These are phyloP conservation scores for Siniperca undulata DNA, from an alignment of 2,797 vertebrate species.

Conservation along the genomic window DNA sequence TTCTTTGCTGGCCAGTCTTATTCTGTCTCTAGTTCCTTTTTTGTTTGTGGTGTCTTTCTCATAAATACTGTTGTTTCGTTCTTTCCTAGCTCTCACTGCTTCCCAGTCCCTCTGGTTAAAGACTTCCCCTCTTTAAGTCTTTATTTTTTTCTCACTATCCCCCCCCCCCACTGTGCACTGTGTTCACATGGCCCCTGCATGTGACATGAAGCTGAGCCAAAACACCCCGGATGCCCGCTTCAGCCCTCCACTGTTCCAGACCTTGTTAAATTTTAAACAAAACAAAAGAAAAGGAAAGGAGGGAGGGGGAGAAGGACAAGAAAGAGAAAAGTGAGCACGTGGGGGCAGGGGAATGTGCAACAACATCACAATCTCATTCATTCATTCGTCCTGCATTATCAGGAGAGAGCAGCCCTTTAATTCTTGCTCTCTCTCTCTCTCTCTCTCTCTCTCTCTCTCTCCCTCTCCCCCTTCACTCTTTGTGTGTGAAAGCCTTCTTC, in stretches of 20 bases:
- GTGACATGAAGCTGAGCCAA: slow-evolving; percentile 84
- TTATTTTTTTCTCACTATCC: slow-evolving; percentile 33
- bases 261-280: slow-evolving; percentile 87
- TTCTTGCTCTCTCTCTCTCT: slow-evolving; percentile 34
- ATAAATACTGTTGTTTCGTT: slow-evolving; percentile 35
- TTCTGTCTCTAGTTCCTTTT: slow-evolving; percentile 36
- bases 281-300: slow-evolving; percentile 79
- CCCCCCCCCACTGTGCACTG: slow-evolving; percentile 67
- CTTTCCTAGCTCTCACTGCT: slow-evolving; percentile 29
- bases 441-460: neutral
- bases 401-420: slow-evolving; percentile 69
- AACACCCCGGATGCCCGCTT: slow-evolving; percentile 86
- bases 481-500: slow-evolving; percentile 53
- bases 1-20: neutral
- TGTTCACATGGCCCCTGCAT: slow-evolving; percentile 87
- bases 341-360: slow-evolving; percentile 78
- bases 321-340: slow-evolving; percentile 67
- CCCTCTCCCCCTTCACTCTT: slow-evolving; percentile 12
- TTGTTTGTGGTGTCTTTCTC: slow-evolving; percentile 20
- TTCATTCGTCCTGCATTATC: slow-evolving; percentile 70
- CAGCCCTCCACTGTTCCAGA: slow-evolving; percentile 82
- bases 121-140: slow-evolving; percentile 55
- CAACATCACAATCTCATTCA: slow-evolving; percentile 82
- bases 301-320: slow-evolving; percentile 48
- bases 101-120: slow-evolving; percentile 59